phyloP scores from a whole-genome alignment of 2,888 invertebrate genomes.

The Xanthostigma xanthostigma region DNA sequence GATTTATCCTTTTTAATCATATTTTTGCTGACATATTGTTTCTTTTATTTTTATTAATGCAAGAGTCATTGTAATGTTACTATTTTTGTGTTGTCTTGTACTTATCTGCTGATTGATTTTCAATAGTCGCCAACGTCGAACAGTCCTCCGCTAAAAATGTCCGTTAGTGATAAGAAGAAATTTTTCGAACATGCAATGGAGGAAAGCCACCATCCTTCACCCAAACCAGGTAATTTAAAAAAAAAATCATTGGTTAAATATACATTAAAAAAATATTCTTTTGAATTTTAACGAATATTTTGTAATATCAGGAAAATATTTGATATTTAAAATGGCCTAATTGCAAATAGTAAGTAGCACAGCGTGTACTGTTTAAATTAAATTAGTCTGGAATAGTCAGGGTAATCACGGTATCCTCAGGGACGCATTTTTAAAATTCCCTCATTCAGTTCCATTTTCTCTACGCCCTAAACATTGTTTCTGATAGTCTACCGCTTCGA shows the following conservation, averaged over 20 bases:
- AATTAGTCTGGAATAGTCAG: too few relatives aligned
- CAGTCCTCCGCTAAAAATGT: constrained; percentile 56
- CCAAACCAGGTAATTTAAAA: constrained; percentile 55
- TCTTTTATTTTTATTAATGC: constrained; percentile 28
- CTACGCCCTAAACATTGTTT: too few relatives aligned
- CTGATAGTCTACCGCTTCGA: too few relatives aligned
- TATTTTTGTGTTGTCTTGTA: constrained; percentile 23
- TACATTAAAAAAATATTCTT: not conserved
- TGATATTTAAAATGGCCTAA: too few relatives aligned
- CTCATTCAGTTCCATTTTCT: too few relatives aligned
- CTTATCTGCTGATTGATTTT: constrained; percentile 11
- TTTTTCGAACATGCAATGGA: constrained; percentile 95
- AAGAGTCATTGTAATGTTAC: constrained; percentile 17
- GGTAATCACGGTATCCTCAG: too few relatives aligned
- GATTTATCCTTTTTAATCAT: constrained; percentile 11
- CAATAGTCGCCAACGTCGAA: constrained; percentile 54
- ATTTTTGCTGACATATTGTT: constrained; percentile 32
- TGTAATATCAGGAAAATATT: not conserved
- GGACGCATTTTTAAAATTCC: too few relatives aligned
- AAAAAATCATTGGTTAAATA: too few relatives aligned
- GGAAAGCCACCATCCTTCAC: constrained; percentile 72
- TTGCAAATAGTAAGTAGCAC: too few relatives aligned
- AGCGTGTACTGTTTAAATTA: too few relatives aligned
- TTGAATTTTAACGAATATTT: not conserved
- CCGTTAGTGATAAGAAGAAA: constrained; percentile 84